Evolutionary conservation across 2,797 vertebrate species (phyloP), one percentile per base, ranked within the genome.

Genomic region (Dendrocincla fuliginosa): DNA sequence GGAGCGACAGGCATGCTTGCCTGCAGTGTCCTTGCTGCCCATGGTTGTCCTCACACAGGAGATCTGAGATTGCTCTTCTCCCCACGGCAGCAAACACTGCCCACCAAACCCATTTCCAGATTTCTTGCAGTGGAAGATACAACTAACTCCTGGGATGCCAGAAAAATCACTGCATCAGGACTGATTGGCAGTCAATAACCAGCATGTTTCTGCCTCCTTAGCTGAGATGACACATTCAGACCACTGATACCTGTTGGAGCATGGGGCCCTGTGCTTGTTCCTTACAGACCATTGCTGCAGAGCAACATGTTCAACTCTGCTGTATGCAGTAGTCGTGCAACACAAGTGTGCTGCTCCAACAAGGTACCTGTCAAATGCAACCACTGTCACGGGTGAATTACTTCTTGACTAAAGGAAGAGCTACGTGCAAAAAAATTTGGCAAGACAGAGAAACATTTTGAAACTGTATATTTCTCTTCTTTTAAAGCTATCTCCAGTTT

Each of bases 41-140:
- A 1, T 1, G 1, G 9, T 68, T 6, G 0, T 13, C 14, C 32
- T 39, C 2, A 3, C 0, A 0, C 44, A 57, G 35, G 16, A 84
- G 55, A 25, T 55, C 33, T 2, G 1, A 46, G 59, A 42, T 11
- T 4, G 0, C 49, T 28, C 25, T 39, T 63, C 25, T 53, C 28
- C 35, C 30, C 16, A 3, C 0, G 0, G 68, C 81, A 76, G 69
- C 61, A 90, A 52, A 32, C 19, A n/a, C 14, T 4, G 0, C 28
- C 56, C 25, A 42, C 23, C 55, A 41, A 80, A 39, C 47, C 41
- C 9, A 1, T 23, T 41, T 39, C 65, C 50, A 44, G 11, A 11
- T 55, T 33, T 79, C 53, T 28, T 75, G 35, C 22, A 47, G 52
- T 4, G 11, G 44, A 57, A 65, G 37, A 18, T 27, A 50, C 0